Percentiles rank a stretch among this genome's conserved stretches.
These are phyloP conservation scores for Nyctibius bracteatus DNA, from an alignment of 2,113 vertebrate genomes.

Conservation along the genomic window DNA sequence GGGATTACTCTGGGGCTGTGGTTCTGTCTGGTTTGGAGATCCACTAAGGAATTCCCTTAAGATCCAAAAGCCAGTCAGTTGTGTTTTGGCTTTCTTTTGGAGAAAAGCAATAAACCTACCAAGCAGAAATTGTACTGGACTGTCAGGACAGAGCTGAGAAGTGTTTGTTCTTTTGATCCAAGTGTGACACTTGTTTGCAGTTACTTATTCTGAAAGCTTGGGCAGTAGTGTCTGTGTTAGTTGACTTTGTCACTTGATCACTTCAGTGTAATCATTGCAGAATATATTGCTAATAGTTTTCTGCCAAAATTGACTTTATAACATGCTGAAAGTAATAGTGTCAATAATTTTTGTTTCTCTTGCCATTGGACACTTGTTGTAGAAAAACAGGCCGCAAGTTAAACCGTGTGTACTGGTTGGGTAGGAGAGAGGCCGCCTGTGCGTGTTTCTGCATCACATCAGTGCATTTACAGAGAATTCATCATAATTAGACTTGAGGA, in stretches of 20 bases:
- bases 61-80: neutral
- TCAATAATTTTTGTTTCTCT: neutral
- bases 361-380: neutral
- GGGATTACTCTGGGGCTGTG: too few relatives aligned
- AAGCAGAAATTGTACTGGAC: neutral
- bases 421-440: neutral
- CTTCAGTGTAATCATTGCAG: neutral
- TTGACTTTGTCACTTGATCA: neutral
- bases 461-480: neutral
- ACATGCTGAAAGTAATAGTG: neutral
- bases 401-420: neutral
- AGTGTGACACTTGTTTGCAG: neutral
- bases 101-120: neutral
- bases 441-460: neutral
- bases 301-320: neutral
- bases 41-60: neutral
- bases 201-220: neutral
- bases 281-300: neutral
- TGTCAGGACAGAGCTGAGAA: neutral
- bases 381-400: neutral
- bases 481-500: neutral
- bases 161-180: neutral
- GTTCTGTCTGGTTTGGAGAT: neutral
- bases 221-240: neutral
- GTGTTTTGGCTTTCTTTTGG: neutral